Base-by-base conservation (phyloP, 2,113 vertebrate genomes). In the Odontophorus gujanensis region DNA sequence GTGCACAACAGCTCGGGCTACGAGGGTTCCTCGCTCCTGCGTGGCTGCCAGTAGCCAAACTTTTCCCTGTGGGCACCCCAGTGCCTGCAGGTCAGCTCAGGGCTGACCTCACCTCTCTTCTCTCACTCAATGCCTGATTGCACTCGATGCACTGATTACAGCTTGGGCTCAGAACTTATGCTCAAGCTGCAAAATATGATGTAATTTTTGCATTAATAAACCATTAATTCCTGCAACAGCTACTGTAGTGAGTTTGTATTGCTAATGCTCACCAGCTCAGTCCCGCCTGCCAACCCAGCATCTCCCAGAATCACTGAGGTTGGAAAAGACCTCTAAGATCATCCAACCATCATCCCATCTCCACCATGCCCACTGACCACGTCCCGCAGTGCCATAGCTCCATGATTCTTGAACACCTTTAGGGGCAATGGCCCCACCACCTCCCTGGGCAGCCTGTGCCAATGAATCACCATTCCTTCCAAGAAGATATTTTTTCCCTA, bases 121-220 rank as follows among this genome's bases (percentile, higher is more conserved):
- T 91, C 13, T 2, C 79, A 30, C 68, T 85, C 76, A 59, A 2
- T 50, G 14, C 15, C 25, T 74, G 25, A 63, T 63, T 40, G 38
- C 61, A 63, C 45, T 83, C 34, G 81, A 93, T 95, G 76, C 85
- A 92, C 55, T 88, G 59, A 55, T 90, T 87, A 15, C 15, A 63
- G 50, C 93, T 85, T 92, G 72, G 73, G 38, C 51, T 93, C 43
- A 50, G n/a, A 90, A 85, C 34, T 55, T 8, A 1, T 74, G 51
- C 34, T 61, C 53, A 24, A 85, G 51, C 32, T 81, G 24, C 59
- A 93, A 74, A 77, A 83, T 42, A 72, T 6, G 66, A 61, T 28
- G 51, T 81, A 77, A 68, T 74, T 87, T 93, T 93, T 90, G 7
- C 89, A 48, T 88, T 92, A 95, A 85, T 93, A 94, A 96, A 87